Base-by-base conservation (phyloP, 2,113 vertebrate genomes). In the Phylloscopus trochilus region DNA sequence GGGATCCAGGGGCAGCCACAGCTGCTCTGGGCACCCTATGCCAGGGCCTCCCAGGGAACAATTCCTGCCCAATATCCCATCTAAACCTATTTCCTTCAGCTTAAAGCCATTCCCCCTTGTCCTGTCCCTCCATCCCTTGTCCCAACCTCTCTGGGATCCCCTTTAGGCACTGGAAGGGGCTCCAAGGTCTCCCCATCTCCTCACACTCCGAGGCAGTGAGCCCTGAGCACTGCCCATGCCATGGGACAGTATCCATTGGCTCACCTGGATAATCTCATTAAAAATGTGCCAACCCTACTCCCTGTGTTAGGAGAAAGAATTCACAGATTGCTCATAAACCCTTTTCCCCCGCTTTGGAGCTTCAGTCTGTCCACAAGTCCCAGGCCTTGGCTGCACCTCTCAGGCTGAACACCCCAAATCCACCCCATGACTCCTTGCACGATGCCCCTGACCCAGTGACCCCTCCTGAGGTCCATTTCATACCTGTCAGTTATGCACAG, bases 121-220 rank as follows among this genome's bases (percentile, higher is more conserved):
- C 33, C 39, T 53, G 27, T 4, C 27, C 1, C 47, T 53, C 13
- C 27, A 27, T 11, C 13, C 14, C 27, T 37, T 33, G 33, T 46
- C 22, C 39, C 33, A 5, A 8, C 14, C 43, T 66, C 43, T 58
- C 35, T 2, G 3, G 28, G 22, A 55, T 7, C 20, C 20, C 13
- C 30, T 63, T 20, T 12, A 21, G 24, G 35, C 17, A 1, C 31
- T 26, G 58, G 20, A 31, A 43, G 31, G 9, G 10, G 26, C 31
- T 43, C 21, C 20, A 9, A 51, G 26, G 5, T 43, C 11, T 37
- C 21, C 15, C 17, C 31, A 58, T 43, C 17, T 47, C 44, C 27
- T 58, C 26, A 16, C 0, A 0, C 11, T 49, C 28, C 0, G 0
- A 1, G 5, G 33, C 75, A 44, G 28, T 1, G 1, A 37, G 41